phyloP scores from a whole-genome alignment of 2,113 vertebrate species.

The Ia io region DNA sequence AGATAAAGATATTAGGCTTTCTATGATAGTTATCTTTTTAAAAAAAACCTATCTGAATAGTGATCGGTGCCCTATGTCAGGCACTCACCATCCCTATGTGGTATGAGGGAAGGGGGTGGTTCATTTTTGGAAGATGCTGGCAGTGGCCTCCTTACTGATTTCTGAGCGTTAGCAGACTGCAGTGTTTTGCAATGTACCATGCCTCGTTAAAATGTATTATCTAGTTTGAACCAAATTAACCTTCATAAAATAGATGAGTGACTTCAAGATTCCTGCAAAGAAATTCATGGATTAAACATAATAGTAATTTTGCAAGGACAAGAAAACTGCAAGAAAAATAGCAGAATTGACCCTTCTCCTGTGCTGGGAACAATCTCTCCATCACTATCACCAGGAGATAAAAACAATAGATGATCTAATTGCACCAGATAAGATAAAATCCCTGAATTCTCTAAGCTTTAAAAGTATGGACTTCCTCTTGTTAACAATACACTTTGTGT shows the following conservation, averaged over 20 bases:
- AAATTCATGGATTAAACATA: background rate
- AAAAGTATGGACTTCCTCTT: background rate
- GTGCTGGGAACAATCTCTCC: background rate
- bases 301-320: background rate
- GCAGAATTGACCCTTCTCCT: background rate
- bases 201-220: background rate
- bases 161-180: background rate
- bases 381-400: background rate
- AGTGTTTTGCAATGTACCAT: background rate
- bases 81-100: background rate
- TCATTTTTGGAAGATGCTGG: background rate
- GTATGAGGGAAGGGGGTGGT: background rate
- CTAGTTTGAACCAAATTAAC: background rate
- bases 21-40: background rate
- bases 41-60: background rate
- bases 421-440: background rate
- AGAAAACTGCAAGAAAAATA: background rate
- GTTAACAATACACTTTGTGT: background rate
- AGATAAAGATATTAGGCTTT: background rate
- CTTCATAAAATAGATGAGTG: background rate
- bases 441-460: background rate
- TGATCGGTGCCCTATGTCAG: no score
- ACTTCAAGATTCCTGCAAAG: background rate
- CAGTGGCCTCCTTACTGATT: background rate
- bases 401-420: background rate